phyloP scores from a whole-genome alignment of 92 coral and sea anemone species.

The Phenganax subtilis region DNA sequence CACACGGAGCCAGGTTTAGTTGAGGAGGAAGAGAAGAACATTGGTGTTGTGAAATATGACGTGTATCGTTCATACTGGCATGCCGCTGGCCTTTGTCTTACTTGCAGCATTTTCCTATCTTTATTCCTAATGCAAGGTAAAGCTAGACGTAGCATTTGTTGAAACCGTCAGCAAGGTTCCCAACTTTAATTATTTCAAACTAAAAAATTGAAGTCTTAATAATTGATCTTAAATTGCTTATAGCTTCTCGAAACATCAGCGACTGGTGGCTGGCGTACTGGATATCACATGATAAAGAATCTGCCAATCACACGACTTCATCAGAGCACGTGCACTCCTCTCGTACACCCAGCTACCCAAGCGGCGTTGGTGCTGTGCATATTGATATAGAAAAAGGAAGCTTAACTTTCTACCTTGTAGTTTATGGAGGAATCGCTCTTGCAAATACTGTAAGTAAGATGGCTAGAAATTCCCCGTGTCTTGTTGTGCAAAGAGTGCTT shows the following conservation, averaged over 20 bases:
- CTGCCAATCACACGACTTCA: conserved; percentile 36
- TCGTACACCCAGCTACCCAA: background rate
- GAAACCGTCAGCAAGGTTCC: too few relatives aligned
- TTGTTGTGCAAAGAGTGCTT: too few relatives aligned
- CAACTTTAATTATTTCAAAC: too few relatives aligned
- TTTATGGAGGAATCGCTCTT: conserved; percentile 86
- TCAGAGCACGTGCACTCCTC: background rate
- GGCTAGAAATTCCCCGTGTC: too few relatives aligned
- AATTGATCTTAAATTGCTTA: background rate
- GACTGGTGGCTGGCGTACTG: conserved; percentile 99
- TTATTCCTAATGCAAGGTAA: conserved; percentile 90
- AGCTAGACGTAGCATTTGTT: background rate
- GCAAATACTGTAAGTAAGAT: conserved; percentile 68
- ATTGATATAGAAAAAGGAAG: conserved; percentile 61
- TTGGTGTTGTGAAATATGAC: conserved; percentile 93
- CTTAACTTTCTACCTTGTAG: conserved; percentile 80
- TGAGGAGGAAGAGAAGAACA: conserved; percentile 81
- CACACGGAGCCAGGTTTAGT: conserved; percentile 64
- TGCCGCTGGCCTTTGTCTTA: conserved; percentile 89
- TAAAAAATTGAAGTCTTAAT: too few relatives aligned
- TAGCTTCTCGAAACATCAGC: conserved; percentile 93
- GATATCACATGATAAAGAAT: conserved; percentile 73
- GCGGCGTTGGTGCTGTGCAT: conserved; percentile 12
- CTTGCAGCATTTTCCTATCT: conserved; percentile 78
- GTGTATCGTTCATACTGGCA: conserved; percentile 94